Base-by-base conservation (phyloP, 2,113 vertebrate genomes). In the Gadus chalcogrammus region DNA sequence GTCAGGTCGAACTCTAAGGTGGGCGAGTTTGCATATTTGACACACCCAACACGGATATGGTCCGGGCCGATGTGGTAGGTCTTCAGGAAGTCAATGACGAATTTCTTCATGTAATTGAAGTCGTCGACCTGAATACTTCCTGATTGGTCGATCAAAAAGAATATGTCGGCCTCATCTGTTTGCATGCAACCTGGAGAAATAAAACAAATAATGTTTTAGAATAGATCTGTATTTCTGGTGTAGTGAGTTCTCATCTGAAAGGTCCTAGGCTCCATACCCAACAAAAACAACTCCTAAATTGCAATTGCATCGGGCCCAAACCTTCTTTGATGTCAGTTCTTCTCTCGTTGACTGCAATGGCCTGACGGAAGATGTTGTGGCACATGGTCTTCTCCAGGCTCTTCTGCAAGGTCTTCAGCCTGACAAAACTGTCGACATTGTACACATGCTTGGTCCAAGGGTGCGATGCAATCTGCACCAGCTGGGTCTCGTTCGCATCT, bases 91-190 rank as follows among this genome's bases (percentile, higher is more conserved):
- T 92, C 91, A 0, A 75, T 83, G 77, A 95, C 92, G 80, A 96
- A 96, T 7, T 48, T 81, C 83, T 94, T 94, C 88, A 95, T 93
- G 65, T 94, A 93, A 0, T 74, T 0, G 62, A 96, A 95, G 78
- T 94, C 87, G 0, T 68, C 0, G 0, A 79, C 76, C 0, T 28
- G 0, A 74, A 94, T 94, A 72, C 93, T 95, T 31, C 85, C 88
- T 0, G 95, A 96, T 0, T 93, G 89, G 82, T 95, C 95, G 1
- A 96, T 86, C 8, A 96, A 84, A 81, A 96, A 97, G 88, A 92
- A 95, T 65, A 95, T 94, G 38, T 95, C 95, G 0, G 94, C 94
- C 87, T 94, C 92, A 66, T 94, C 90, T 0, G 91, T 91, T 12
- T 93, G 79, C 9, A 77, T 3, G 15, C 94, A 97, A 7, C 83